phyloP scores from a whole-genome alignment of 1,140 invertebrate genomes.

The Tachypleus tridentatus region DNA sequence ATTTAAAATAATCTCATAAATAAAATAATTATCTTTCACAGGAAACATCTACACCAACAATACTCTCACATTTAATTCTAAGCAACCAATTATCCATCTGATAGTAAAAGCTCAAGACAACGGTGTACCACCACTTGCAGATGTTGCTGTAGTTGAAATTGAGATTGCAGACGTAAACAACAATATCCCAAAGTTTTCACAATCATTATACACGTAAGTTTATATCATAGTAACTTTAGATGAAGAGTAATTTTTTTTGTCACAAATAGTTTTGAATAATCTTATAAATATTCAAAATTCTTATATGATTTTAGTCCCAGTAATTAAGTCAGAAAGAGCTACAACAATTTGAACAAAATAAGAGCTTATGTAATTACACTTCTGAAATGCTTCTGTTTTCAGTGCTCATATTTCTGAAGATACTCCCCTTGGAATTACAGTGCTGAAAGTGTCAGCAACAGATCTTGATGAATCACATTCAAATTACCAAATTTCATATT shows the following conservation, averaged over 20 bases:
- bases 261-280: no score
- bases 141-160: slow-evolving; percentile 58
- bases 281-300: no score
- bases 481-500: slow-evolving; percentile 35
- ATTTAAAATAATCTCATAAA: no score
- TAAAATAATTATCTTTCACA: no score
- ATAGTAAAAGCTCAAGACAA: slow-evolving; percentile 67
- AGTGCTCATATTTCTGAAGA: slow-evolving; percentile 52
- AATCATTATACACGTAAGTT: slow-evolving; percentile 51
- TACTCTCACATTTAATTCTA: slow-evolving; percentile 44
- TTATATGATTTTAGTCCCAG: no score
- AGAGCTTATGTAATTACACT: no score
- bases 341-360: no score
- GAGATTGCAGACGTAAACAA: slow-evolving; percentile 46
- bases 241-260: no score
- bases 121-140: slow-evolving; percentile 55
- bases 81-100: slow-evolving; percentile 58
- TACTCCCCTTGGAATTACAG: slow-evolving; percentile 68
- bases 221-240: no score
- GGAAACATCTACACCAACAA: slow-evolving; percentile 56
- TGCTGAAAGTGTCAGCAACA: slow-evolving; percentile 68
- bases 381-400: no score
- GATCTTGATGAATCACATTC: slow-evolving; percentile 68
- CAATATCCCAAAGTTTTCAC: slow-evolving; percentile 47
- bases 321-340: no score